A percentile compares a stretch with the other conserved stretches of the same genome.
These are phyloP conservation scores for Acomys russatus DNA, from an alignment of 2,797 vertebrate species.

Conservation along the genomic window DNA sequence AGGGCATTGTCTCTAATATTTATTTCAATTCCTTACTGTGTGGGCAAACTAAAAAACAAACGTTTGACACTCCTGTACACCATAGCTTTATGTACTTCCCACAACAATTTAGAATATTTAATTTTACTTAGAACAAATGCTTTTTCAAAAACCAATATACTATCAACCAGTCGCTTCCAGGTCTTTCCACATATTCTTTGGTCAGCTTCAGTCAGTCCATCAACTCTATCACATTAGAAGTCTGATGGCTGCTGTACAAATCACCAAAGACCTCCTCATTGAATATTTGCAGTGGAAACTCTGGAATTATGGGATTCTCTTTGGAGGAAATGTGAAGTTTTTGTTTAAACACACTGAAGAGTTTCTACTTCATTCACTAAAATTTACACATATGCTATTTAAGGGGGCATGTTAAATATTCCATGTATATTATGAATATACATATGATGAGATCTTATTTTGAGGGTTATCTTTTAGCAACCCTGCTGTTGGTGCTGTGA, in stretches of 20 bases:
- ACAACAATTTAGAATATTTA: slow-evolving; percentile 47
- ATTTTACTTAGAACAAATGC: slow-evolving; percentile 53
- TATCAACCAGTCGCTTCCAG: slow-evolving; percentile 40
- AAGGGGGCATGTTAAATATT: slow-evolving; percentile 49
- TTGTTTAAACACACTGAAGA: slow-evolving; percentile 62
- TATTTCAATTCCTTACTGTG: background rate
- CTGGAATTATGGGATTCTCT: slow-evolving; percentile 59
- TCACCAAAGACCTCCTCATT: slow-evolving; percentile 70
- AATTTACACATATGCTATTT: slow-evolving; percentile 61
- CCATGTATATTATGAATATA: slow-evolving; percentile 64
- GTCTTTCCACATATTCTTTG: slow-evolving; percentile 59
- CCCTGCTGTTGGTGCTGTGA: slow-evolving; percentile 42
- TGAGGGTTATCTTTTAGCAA: slow-evolving; percentile 64
- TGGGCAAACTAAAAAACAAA: background rate
- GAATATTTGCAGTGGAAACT: slow-evolving; percentile 74
- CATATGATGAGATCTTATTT: slow-evolving; percentile 66
- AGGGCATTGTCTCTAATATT: slow-evolving; percentile 12
- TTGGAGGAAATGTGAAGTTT: slow-evolving; percentile 57
- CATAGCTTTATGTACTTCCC: slow-evolving; percentile 58
- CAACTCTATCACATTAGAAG: slow-evolving; percentile 55
- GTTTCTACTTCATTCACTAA: slow-evolving; percentile 73
- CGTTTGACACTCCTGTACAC: background rate
- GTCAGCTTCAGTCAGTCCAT: slow-evolving; percentile 38
- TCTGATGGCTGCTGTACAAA: slow-evolving; percentile 23
- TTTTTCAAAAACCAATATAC: slow-evolving; percentile 57